Base-by-base conservation (phyloP, 2,113 vertebrate species). In the Atherinomorus stipes region DNA sequence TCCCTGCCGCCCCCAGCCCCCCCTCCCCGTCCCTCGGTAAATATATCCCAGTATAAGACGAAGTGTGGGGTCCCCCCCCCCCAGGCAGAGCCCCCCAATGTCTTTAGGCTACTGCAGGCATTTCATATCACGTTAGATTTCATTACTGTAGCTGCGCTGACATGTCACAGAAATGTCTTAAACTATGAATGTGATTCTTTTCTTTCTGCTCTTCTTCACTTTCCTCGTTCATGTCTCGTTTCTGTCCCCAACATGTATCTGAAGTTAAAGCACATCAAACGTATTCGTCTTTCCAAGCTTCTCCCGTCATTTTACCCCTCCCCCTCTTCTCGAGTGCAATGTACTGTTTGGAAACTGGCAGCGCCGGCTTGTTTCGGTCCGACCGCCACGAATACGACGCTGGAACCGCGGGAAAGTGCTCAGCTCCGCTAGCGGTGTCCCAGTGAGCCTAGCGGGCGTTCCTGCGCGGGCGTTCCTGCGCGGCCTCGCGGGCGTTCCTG, bases 151-250 rank as follows among this genome's bases (percentile, higher is more conserved):
- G 89, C 89, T 72, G 90, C 90, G 91, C 90, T 89, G 88, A 93
- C 87, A 81, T 86, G 88, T 91, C 91, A 92, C 89, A 34, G 4
- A 92, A 90, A 91, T 81, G 90, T 94, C 92, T 93, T 94, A 93
- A 93, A 86, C 85, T 93, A 71, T 88, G 88, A 90, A 92, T 93
- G 86, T 91, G 86, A 88, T 88, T 89, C 4, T 84, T 83, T 81
- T 66, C 82, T 78, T 57, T 65, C 50, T 74, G 34, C 59, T 75
- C 60, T 78, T 81, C 25, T 74, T 83, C 87, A 77, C 67, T 85
- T 45, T 69, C 53, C 57, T 34, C 12, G 81, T 74, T 78, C 51
- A 74, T 54, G 64, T 83, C 66, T 65, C 38, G 26, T 83, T 40
- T 85, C 68, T 66, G 28, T 84, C 51, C 72, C 53, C 79, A 71